phyloP scores from a whole-genome alignment of 2,888 invertebrate genomes.

The Dryomyza anilis region DNA sequence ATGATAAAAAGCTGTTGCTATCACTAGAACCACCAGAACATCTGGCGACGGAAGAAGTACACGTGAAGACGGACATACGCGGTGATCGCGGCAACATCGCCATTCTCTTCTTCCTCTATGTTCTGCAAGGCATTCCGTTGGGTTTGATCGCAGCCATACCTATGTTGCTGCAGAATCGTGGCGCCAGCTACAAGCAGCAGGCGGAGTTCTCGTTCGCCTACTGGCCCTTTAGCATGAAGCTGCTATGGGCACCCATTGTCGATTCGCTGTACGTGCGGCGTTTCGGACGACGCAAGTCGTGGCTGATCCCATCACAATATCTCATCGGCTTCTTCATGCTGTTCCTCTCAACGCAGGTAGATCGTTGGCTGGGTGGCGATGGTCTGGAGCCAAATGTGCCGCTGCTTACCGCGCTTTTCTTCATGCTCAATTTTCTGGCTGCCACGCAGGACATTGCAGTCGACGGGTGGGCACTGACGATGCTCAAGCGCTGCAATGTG shows the following conservation, averaged over 20 bases:
- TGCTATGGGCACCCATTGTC: slow-evolving; percentile 98
- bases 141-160: slow-evolving; percentile 94
- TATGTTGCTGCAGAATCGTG: slow-evolving; percentile 90
- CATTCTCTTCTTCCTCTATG: slow-evolving; percentile 88
- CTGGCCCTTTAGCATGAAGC: slow-evolving; percentile 92
- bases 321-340: slow-evolving; percentile 90
- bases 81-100: slow-evolving; percentile 83
- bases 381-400: slow-evolving; percentile 70
- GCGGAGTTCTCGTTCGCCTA: slow-evolving; percentile 91
- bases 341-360: slow-evolving; percentile 75
- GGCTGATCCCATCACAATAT: slow-evolving; percentile 94
- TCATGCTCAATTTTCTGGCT: slow-evolving; percentile 91
- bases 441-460: slow-evolving; percentile 99
- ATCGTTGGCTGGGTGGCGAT: slow-evolving; percentile 75
- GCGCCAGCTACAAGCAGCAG: slow-evolving; percentile 94
- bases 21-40: slow-evolving; percentile 14
- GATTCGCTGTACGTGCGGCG: slow-evolving; percentile 84
- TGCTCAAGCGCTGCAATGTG: slow-evolving; percentile 96
- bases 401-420: slow-evolving; percentile 83
- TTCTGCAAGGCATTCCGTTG: slow-evolving; percentile 93
- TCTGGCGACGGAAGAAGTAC: slow-evolving; percentile 40
- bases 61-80: slow-evolving; percentile 63
- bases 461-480: slow-evolving; percentile 99
- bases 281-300: slow-evolving; percentile 93
- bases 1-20: slow-evolving; percentile 12